These are phyloP conservation scores for Heteropelma amictum DNA, from an alignment of 2,888 invertebrate species.

Conservation along the genomic window DNA sequence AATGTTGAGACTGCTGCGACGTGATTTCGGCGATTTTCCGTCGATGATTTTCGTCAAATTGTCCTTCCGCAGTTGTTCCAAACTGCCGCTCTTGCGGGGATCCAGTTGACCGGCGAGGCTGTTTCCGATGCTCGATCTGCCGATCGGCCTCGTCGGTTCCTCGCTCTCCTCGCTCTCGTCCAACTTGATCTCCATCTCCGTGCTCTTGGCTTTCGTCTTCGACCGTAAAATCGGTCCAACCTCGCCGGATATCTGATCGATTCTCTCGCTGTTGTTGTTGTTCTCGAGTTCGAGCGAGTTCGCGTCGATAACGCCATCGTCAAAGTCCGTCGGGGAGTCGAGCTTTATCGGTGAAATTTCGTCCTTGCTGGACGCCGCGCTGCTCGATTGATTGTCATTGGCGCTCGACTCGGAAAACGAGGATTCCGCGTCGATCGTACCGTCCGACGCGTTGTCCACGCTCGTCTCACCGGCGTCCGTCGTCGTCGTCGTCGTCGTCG, in stretches of 20 bases:
- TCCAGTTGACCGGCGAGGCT: slow-evolving; percentile 40
- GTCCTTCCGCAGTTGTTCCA: slow-evolving; percentile 69
- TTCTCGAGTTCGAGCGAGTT: slow-evolving; percentile 66
- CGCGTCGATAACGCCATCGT: slow-evolving; percentile 62
- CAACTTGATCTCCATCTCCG: slow-evolving; percentile 60
- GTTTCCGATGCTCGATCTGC: slow-evolving; percentile 32
- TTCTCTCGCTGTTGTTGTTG: slow-evolving; percentile 73
- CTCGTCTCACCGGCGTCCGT: slow-evolving; percentile 59
- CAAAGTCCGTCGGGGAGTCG: slow-evolving; percentile 58
- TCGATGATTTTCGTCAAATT: slow-evolving; percentile 64
- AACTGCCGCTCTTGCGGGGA: slow-evolving; percentile 52
- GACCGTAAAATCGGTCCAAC: slow-evolving; percentile 73
- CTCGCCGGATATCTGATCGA: slow-evolving; percentile 64
- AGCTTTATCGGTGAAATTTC: slow-evolving; percentile 58
- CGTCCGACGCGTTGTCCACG: slow-evolving; percentile 61
- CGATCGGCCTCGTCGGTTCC: slow-evolving; percentile 51
- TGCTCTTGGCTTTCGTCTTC: slow-evolving; percentile 73
- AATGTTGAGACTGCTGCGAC: slow-evolving; percentile 73
- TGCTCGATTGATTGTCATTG: slow-evolving; percentile 58
- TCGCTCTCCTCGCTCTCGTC: slow-evolving; percentile 47
- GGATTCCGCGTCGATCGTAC: slow-evolving; percentile 65
- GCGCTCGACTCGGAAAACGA: slow-evolving; percentile 66
- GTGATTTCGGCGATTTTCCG: slow-evolving; percentile 64
- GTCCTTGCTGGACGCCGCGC: slow-evolving; percentile 57
- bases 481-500: neutral